Percentiles rank a stretch among this genome's conserved stretches.
These are phyloP conservation scores for Imbricaverruca yamaguchii DNA, from an alignment of 2,888 invertebrate genomes.

Conservation along the genomic window DNA sequence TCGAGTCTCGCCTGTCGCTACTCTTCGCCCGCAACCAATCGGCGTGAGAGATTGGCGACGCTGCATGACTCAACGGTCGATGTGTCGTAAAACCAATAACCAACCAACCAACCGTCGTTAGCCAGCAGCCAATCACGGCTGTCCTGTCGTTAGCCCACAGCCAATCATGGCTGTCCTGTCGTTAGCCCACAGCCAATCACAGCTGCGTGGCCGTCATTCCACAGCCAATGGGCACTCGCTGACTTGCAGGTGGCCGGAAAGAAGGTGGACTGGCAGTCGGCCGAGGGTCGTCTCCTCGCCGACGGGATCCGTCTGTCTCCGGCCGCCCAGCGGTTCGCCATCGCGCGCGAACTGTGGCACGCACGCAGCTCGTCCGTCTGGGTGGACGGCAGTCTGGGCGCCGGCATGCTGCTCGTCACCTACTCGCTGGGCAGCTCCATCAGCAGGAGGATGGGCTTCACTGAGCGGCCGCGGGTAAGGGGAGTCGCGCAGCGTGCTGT, in stretches of 20 bases:
- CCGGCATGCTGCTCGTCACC: background rate
- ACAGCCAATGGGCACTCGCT: too few species aligned
- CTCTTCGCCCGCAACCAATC: too few species aligned
- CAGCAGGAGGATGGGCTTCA: background rate
- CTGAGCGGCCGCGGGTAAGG: background rate
- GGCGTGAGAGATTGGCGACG: too few species aligned
- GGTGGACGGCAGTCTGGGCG: background rate
- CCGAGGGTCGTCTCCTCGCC: background rate
- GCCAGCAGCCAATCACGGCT: too few species aligned
- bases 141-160: too few species aligned
- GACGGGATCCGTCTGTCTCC: background rate
- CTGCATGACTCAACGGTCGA: too few species aligned
- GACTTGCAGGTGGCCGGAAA: background rate
- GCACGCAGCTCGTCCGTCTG: background rate
- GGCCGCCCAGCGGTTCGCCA: constrained; percentile 14
- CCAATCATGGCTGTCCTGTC: too few species aligned
- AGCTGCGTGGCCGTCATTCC: background rate
- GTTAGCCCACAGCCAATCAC: too few species aligned
- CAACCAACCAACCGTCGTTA: too few species aligned
- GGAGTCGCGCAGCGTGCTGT: background rate
- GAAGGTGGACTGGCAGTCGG: constrained; percentile 6
- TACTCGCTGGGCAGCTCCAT: background rate
- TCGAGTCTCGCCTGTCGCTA: too few species aligned
- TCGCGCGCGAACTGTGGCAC: background rate
- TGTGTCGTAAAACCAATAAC: too few species aligned